Evolutionary conservation across 2,113 vertebrate species (phyloP).

Genomic region (Electrona antarctica): DNA sequence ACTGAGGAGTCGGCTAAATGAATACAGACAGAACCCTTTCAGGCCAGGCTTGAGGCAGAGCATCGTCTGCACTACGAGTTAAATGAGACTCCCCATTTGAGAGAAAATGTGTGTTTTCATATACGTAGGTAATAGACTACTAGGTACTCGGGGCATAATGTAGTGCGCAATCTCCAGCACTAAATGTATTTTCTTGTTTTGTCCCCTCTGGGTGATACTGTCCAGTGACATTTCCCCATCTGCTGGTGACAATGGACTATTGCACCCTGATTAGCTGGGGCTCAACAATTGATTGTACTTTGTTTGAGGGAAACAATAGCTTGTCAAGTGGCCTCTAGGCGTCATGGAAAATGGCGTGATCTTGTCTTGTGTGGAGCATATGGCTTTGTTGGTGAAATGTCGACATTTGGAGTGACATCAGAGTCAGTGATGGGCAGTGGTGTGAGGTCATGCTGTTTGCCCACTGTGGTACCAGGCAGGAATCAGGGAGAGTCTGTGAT

Average conservation of each 20-base stretch:
- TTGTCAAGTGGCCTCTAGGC: not conserved
- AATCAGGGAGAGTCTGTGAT: not conserved
- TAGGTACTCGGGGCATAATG: constrained; percentile 17
- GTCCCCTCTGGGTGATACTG: constrained; percentile 5
- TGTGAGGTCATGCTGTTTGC: constrained; percentile 66
- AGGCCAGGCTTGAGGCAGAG: constrained; percentile 22
- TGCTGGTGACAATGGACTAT: constrained; percentile 46
- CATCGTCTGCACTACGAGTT: constrained; percentile 15
- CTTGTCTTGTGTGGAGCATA: constrained; percentile 55
- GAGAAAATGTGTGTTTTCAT: constrained; percentile 28
- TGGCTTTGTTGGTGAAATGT: constrained; percentile 41
- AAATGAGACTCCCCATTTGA: constrained; percentile 14
- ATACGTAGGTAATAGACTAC: not conserved
- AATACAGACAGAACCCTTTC: constrained; percentile 8
- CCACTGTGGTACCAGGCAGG: constrained; percentile 43
- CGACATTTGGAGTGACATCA: constrained; percentile 51
- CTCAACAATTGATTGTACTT: constrained; percentile 34
- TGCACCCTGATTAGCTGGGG: constrained; percentile 12
- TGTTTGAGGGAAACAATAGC: constrained; percentile 23
- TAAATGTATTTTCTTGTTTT: constrained; percentile 23
- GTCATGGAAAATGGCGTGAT: constrained; percentile 36
- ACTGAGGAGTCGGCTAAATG: constrained; percentile 19
- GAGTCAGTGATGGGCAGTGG: constrained; percentile 27
- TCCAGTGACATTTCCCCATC: constrained; percentile 45
- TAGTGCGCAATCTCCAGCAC: constrained; percentile 24